A percentile compares a stretch with the other conserved stretches of the same genome.
Evolutionary conservation across 2,888 invertebrate species (phyloP).

Genomic region (Gnatocerus cornutus): DNA sequence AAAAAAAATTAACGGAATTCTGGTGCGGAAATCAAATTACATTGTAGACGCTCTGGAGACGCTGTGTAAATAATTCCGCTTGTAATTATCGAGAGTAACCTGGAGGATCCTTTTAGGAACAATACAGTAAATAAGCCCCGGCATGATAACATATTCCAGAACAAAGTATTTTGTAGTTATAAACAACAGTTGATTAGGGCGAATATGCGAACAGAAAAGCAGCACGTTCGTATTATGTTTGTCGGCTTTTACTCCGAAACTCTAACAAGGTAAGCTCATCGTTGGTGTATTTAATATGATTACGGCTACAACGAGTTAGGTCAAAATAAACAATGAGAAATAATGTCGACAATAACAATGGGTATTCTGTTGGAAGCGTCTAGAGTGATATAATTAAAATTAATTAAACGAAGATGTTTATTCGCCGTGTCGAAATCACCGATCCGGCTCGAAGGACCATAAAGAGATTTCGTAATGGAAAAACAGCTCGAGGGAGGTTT

Average conservation of each 20-base stretch:
- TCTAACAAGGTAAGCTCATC: slow-evolving; percentile 49
- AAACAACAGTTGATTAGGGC: slow-evolving; percentile 45
- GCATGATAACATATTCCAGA: slow-evolving; percentile 13
- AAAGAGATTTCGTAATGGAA: slow-evolving; percentile 13
- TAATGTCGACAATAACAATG: slow-evolving; percentile 42
- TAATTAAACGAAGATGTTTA: slow-evolving; percentile 39
- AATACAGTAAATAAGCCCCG: slow-evolving; percentile 20
- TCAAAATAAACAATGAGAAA: slow-evolving; percentile 49
- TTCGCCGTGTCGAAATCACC: slow-evolving; percentile 6
- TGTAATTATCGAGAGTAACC: slow-evolving; percentile 19
- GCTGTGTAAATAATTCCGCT: slow-evolving; percentile 18
- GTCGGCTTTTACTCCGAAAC: slow-evolving; percentile 46
- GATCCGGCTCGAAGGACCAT: slow-evolving; percentile 24
- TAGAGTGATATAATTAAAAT: slow-evolving; percentile 36
- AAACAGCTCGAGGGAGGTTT: slow-evolving; percentile 26
- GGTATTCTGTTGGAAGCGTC: slow-evolving; percentile 28
- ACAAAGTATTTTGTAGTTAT: slow-evolving; percentile 28
- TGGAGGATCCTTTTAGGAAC: slow-evolving; percentile 6
- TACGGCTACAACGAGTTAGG: slow-evolving; percentile 40
- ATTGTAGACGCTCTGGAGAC: slow-evolving; percentile 3
- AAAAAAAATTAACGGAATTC: background rate
- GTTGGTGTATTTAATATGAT: slow-evolving; percentile 49
- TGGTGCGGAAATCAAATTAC: slow-evolving; percentile 17
- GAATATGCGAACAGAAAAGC: slow-evolving; percentile 37
- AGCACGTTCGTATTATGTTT: slow-evolving; percentile 45